phyloP scores from a whole-genome alignment of 1,140 invertebrate genomes.

The Palaemon carinicauda region DNA sequence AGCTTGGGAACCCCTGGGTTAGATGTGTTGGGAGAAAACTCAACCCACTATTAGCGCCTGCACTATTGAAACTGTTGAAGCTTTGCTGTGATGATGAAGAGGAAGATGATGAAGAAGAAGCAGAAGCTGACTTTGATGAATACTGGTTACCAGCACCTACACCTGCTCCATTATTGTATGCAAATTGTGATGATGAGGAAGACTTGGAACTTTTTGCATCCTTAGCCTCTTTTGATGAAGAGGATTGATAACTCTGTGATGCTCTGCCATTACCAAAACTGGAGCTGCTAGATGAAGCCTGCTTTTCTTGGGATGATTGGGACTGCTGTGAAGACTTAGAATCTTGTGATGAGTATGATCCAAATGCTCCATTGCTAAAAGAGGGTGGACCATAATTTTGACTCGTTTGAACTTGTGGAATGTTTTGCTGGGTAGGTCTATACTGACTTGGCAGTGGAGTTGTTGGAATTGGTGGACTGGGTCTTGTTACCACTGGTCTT shows the following conservation, averaged over 20 bases:
- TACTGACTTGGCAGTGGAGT: not conserved
- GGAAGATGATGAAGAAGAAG: not conserved
- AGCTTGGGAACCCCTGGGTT: no score
- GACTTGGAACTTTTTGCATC: slow-evolving; percentile 16
- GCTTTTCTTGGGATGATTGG: not conserved
- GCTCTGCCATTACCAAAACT: slow-evolving; percentile 4
- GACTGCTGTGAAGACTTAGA: slow-evolving; percentile 12
- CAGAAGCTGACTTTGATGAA: not conserved
- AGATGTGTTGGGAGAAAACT: no score
- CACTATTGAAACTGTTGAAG: slow-evolving; percentile 7
- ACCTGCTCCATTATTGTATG: not conserved
- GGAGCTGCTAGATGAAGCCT: not conserved
- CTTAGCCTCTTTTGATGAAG: not conserved
- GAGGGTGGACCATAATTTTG: not conserved
- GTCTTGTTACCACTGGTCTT: no score
- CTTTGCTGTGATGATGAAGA: slow-evolving; percentile 21
- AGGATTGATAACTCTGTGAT: not conserved
- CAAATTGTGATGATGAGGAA: not conserved
- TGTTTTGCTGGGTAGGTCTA: not conserved
- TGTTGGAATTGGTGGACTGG: no score
- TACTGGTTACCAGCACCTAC: not conserved
- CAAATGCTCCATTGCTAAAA: not conserved
- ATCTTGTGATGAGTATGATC: not conserved
- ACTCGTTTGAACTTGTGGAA: not conserved
- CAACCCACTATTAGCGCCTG: not conserved